Percentiles rank a stretch among this genome's conserved stretches.
These are phyloP conservation scores for Torymus auratus DNA, from an alignment of 2,888 invertebrate species.

Conservation along the genomic window DNA sequence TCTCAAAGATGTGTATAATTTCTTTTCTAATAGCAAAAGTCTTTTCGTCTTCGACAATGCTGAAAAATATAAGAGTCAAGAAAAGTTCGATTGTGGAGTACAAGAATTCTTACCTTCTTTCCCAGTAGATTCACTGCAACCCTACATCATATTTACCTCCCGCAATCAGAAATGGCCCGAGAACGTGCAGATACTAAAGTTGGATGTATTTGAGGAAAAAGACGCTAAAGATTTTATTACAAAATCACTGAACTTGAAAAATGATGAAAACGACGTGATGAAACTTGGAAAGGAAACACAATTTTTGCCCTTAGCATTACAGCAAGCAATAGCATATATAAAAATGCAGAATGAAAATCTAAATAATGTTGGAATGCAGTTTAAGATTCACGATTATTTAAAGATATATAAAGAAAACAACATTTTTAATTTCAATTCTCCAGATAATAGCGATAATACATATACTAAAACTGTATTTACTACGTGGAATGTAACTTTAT, in stretches of 20 bases:
- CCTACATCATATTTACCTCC: conserved; percentile 33
- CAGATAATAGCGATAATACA: neutral
- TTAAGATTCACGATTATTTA: too few relatives aligned
- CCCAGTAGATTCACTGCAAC: neutral
- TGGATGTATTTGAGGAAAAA: conserved; percentile 10
- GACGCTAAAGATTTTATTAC: conserved; percentile 30
- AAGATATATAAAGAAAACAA: neutral
- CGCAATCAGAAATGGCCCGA: conserved; percentile 23
- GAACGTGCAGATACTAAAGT: neutral
- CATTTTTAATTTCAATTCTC: neutral
- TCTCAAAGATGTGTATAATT: conserved; percentile 4
- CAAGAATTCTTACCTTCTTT: conserved; percentile 8
- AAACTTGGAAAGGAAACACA: conserved; percentile 20
- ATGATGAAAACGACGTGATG: neutral
- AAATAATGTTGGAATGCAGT: too few relatives aligned
- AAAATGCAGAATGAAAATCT: neutral
- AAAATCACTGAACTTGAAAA: conserved; percentile 12
- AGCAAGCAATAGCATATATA: conserved; percentile 38
- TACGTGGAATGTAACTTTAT: conserved; percentile 18
- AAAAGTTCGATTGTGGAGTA: conserved; percentile 9
- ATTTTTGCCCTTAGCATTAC: conserved; percentile 33
- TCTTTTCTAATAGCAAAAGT: conserved; percentile 13
- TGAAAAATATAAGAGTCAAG: conserved; percentile 14
- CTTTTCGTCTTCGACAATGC: conserved; percentile 40
- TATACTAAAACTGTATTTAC: conserved; percentile 2